A percentile compares a stretch with the other conserved stretches of the same genome.
Conservation (phyloP, 2,888 invertebrate species). For the Stenurella melanura region DNA sequence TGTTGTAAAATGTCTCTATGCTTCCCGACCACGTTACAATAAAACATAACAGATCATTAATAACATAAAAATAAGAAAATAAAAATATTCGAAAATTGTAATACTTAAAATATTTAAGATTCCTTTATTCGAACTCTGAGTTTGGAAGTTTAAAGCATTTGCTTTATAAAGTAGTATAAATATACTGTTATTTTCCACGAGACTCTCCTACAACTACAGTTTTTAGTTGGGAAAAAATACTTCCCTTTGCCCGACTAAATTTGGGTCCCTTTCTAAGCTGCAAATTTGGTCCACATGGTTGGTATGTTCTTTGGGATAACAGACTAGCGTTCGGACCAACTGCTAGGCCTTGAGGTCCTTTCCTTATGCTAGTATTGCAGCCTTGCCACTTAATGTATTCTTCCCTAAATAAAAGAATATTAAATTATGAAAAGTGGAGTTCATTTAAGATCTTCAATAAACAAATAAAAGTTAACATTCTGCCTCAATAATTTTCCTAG, state of each 20-base stretch:
- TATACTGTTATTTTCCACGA: conserved; percentile 73
- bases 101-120: neutral
- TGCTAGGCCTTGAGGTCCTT: conserved; percentile 74
- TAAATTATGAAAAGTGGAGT: conserved; percentile 13
- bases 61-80: neutral
- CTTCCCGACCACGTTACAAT: neutral
- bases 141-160: neutral
- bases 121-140: neutral
- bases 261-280: conserved; percentile 84
- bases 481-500: too few relatives aligned
- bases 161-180: conserved; percentile 64
- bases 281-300: conserved; percentile 81
- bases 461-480: too few relatives aligned
- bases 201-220: conserved; percentile 73
- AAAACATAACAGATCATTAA: neutral
- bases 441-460: too few relatives aligned
- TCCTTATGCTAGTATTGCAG: conserved; percentile 80
- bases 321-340: conserved; percentile 75
- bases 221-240: conserved; percentile 83
- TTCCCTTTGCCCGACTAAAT: conserved; percentile 84
- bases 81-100: neutral
- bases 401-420: conserved; percentile 74
- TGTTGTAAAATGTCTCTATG: neutral
- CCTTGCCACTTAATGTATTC: conserved; percentile 92
- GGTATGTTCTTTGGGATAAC: conserved; percentile 69